phyloP scores from a whole-genome alignment of 2,113 vertebrate species.

The Pontoporia blainvillei region DNA sequence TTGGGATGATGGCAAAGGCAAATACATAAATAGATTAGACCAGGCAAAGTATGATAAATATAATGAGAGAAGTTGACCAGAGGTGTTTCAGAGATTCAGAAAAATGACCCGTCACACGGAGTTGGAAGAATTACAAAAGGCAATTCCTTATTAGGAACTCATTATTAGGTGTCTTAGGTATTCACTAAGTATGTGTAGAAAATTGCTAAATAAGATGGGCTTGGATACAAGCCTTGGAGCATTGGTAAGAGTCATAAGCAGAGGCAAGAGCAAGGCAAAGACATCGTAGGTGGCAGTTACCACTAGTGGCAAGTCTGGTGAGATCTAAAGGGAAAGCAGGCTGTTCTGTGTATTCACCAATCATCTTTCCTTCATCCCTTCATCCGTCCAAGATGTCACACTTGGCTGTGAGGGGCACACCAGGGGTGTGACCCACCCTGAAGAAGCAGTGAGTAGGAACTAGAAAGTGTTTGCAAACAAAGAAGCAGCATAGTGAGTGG shows the following conservation, averaged over 20 bases:
- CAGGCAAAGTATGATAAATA: neutral
- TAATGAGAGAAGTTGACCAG: neutral
- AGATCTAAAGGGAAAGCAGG: neutral
- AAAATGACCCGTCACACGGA: neutral
- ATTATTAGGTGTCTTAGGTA: neutral
- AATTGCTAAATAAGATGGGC: neutral
- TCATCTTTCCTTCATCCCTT: neutral
- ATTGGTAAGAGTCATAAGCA: neutral
- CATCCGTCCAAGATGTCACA: neutral
- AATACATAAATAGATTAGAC: neutral
- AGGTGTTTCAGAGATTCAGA: neutral
- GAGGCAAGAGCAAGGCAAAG: neutral
- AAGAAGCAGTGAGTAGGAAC: neutral
- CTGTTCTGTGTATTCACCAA: neutral
- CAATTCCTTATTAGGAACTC: neutral
- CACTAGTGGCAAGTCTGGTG: neutral
- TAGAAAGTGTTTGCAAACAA: neutral
- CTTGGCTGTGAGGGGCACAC: neutral
- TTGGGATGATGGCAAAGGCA: neutral
- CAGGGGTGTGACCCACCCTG: accelerated
- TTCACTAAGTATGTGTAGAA: neutral
- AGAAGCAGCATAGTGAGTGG: neutral
- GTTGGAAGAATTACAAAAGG: neutral
- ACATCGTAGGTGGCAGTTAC: accelerated
- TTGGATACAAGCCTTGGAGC: neutral